Percentiles rank a stretch among this genome's conserved stretches.
Evolutionary conservation across 2,113 vertebrate genomes (phyloP).

Genomic region (Callorhinus ursinus): DNA sequence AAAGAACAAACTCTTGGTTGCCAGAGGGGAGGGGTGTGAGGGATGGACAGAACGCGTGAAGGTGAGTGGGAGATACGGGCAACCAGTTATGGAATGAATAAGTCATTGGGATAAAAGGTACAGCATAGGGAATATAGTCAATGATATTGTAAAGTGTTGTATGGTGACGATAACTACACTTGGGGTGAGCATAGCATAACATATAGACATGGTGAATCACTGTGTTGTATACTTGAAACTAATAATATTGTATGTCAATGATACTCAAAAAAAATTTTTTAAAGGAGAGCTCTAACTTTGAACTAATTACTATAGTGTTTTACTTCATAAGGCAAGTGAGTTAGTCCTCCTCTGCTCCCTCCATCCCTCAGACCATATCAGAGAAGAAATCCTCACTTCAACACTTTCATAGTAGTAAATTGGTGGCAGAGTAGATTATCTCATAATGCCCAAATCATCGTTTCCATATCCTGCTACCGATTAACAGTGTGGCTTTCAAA

Average conservation of each 20-base stretch:
- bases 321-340: not conserved
- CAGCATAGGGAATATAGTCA: not conserved
- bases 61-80: not conserved
- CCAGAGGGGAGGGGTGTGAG: not conserved
- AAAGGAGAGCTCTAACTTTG: not conserved
- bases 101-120: not conserved
- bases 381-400: not conserved
- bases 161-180: not conserved
- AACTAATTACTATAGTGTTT: not conserved
- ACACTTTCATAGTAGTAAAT: not conserved
- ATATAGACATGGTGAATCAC: not conserved
- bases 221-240: not conserved
- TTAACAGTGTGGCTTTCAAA: not conserved
- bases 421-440: not conserved
- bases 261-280: not conserved
- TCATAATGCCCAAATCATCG: not conserved
- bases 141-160: not conserved
- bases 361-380: not conserved
- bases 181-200: not conserved
- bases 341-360: not conserved
- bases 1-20: not conserved
- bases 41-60: not conserved
- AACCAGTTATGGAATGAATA: not conserved
- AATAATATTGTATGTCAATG: not conserved
- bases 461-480: not conserved